Conservation (phyloP, 2,113 vertebrate genomes). For the Kryptolebias marmoratus region DNA sequence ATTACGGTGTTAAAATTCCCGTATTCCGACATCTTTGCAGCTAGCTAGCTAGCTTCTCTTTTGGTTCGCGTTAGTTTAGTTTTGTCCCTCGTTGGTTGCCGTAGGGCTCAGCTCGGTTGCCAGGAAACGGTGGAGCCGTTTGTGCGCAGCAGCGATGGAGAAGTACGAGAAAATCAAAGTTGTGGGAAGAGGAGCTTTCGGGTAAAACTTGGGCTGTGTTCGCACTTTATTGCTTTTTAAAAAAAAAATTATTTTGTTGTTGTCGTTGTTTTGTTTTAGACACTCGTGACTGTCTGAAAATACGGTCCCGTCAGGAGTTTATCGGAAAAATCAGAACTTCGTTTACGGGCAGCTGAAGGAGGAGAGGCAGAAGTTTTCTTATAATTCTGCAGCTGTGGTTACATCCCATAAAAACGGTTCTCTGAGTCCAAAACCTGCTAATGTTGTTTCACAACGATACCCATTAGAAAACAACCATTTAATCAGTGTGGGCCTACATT, state of each 20-base stretch:
- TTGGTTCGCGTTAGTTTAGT: background rate
- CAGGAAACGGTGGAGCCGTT: conserved; percentile 77
- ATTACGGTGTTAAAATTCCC: background rate
- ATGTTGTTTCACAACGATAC: no score
- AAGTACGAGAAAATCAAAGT: conserved; percentile 98
- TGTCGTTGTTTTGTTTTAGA: background rate
- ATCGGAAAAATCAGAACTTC: background rate
- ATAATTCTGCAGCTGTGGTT: no score
- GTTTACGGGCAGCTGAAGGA: background rate
- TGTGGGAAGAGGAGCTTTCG: conserved; percentile 96
- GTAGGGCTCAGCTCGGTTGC: conserved; percentile 76
- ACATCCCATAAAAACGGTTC: no score
- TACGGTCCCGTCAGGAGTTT: no score
- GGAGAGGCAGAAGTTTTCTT: background rate
- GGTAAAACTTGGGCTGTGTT: conserved; percentile 78
- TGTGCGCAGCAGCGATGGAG: conserved; percentile 82
- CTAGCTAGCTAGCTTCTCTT: no score
- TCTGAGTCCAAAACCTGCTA: no score
- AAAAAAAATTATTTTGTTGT: background rate
- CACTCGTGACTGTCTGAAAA: background rate
- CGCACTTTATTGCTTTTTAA: background rate
- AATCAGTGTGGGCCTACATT: no score
- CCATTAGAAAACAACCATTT: no score
- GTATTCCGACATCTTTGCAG: background rate
- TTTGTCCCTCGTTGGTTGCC: conserved; percentile 65